A percentile compares a stretch with the other conserved stretches of the same genome.
phyloP scores from a whole-genome alignment of 2,888 invertebrate species.

The Leptura quadrifasciata region DNA sequence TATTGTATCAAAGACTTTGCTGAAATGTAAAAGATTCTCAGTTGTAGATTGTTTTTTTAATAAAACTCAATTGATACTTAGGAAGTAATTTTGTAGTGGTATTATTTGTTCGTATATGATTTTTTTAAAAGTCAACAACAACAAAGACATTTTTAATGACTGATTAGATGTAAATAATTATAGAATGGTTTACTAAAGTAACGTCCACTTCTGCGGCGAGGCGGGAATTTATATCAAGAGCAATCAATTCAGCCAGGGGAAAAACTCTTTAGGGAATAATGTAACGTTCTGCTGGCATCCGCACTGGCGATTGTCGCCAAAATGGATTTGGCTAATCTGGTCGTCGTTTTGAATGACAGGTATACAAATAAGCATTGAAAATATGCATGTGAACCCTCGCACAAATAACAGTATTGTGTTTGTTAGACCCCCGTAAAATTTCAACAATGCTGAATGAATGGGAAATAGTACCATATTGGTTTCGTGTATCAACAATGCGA shows the following conservation, averaged over 20 bases:
- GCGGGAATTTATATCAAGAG: neutral
- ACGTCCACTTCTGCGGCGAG: too few relatives aligned
- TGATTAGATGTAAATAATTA: too few relatives aligned
- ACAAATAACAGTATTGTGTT: conserved; percentile 37
- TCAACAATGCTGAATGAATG: conserved; percentile 39
- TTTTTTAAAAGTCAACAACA: too few relatives aligned
- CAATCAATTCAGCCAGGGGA: neutral
- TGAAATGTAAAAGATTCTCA: too few relatives aligned
- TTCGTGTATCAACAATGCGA: conserved; percentile 45
- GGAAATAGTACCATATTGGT: conserved; percentile 44
- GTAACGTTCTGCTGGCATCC: neutral
- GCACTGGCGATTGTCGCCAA: conserved; percentile 45
- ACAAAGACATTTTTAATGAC: too few relatives aligned
- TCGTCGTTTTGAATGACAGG: conserved; percentile 29
- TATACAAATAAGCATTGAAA: conserved; percentile 39
- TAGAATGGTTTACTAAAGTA: too few relatives aligned
- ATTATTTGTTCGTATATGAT: too few relatives aligned
- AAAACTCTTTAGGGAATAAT: neutral
- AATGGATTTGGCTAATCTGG: conserved; percentile 48
- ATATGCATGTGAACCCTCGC: conserved; percentile 42
- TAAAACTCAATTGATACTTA: too few relatives aligned
- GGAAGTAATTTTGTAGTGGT: too few relatives aligned
- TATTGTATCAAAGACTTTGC: too few relatives aligned
- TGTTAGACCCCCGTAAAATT: conserved; percentile 31
- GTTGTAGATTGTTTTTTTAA: too few relatives aligned